Base-by-base conservation (phyloP, 2,797 vertebrate genomes). In the Crocodylus rhombifer region DNA sequence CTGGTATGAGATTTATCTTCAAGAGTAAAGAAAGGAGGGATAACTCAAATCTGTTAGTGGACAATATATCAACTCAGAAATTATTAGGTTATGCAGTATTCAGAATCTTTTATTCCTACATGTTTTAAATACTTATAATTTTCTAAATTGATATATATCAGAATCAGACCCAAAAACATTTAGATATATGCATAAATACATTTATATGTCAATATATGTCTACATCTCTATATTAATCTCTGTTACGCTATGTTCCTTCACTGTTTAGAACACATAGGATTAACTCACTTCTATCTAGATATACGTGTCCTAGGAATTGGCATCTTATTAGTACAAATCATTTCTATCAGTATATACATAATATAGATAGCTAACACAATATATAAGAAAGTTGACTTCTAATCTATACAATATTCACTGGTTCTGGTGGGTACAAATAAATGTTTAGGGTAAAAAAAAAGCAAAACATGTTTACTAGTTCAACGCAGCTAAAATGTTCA, bases 381-480 rank as follows among this genome's bases (percentile, higher is more conserved):
- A 58, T 20, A 82, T 8, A 69, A 58, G 75, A 92, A 92, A 85
- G 9, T 2, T 0, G 1, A 23, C 6, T 36, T 63, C 2, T 63
- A 80, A 77, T 67, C 51, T 63, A 58, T 82, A 75, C 1, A 0
- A 10, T 57, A 30, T 56, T 82, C 81, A 84, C 30, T 55, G 75
- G 30, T 82, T 92, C 89, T 94, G 95, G 80, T 83, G 95, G 91
- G 91, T 95, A 96, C 93, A 96, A 95, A 94, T 94, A 97, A 95
- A 96, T 96, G 95, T 96, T 97, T 97, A 94, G 96, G 95, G 82
- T 95, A 95, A 95, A 97, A 97, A 42, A 51, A 51, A 51, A 51
- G 42, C 42, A 51, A 51, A 98, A 97, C 96, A 97, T 98, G 98
- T 98, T 98, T 98, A 98, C 97, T 95, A 96, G 89, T 96, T 98